phyloP scores from a whole-genome alignment of 1,140 invertebrate genomes.

The Lepidurus apus region DNA sequence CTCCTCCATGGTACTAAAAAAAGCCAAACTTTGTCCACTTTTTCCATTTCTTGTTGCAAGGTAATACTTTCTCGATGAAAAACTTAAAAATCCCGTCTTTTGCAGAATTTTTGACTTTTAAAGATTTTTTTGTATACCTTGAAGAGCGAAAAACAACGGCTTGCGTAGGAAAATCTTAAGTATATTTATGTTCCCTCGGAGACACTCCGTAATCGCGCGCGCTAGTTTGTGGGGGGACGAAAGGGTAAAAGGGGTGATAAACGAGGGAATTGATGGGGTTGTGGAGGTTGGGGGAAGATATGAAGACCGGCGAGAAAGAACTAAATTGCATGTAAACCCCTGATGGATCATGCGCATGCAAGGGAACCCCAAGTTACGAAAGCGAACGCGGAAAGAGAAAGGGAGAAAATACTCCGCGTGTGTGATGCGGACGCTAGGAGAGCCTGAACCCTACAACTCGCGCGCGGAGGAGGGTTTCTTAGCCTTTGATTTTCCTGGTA shows the following conservation, averaged over 20 bases:
- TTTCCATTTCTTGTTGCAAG: neutral
- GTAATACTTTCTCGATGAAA: too few species aligned
- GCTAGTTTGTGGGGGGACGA: neutral
- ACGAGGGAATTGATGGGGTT: neutral
- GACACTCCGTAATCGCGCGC: neutral
- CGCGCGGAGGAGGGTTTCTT: too few species aligned
- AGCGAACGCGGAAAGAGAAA: neutral
- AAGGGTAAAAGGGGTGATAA: neutral
- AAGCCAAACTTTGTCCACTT: neutral
- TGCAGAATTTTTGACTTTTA: too few species aligned
- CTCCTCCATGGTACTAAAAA: neutral
- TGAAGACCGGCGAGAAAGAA: neutral
- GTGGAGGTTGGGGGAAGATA: neutral
- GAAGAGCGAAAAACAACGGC: too few species aligned
- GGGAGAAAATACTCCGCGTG: neutral
- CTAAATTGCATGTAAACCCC: neutral
- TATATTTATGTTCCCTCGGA: neutral
- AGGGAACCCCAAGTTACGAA: neutral
- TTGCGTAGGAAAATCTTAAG: too few species aligned
- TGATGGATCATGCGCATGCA: slow-evolving; percentile 10
- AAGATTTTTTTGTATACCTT: too few species aligned
- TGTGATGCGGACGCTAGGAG: too few species aligned
- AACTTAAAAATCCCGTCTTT: too few species aligned
- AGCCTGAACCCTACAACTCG: too few species aligned
- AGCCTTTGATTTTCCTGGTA: too few species aligned